phyloP scores from a whole-genome alignment of 37 sponge, comb jelly and placozoan genomes.

The Chondrosia reniformis region DNA sequence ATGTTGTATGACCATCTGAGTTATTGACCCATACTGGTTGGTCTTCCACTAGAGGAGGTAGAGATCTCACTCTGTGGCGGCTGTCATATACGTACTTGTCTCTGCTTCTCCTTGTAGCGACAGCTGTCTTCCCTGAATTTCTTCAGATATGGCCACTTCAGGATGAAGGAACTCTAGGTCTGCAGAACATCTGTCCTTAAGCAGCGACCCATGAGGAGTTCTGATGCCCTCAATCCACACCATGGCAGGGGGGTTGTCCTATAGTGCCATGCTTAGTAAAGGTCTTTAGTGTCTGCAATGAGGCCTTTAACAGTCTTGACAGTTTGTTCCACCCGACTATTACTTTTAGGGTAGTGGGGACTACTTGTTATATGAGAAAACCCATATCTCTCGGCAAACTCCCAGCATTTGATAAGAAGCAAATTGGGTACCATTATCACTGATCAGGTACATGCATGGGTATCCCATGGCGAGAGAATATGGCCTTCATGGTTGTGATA shows the following conservation, averaged over 20 bases:
- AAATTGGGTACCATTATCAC: slow-evolving; percentile 61
- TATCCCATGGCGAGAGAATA: slow-evolving; percentile 43
- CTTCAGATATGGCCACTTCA: slow-evolving; percentile 39
- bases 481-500: slow-evolving; percentile 22
- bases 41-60: slow-evolving; percentile 2
- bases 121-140: slow-evolving; percentile 8
- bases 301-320: slow-evolving; percentile 44
- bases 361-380: slow-evolving; percentile 50
- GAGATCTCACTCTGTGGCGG: slow-evolving; percentile 12
- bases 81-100: slow-evolving; percentile 24
- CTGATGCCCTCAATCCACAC: slow-evolving; percentile 44
- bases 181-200: slow-evolving; percentile 41
- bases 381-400: slow-evolving; percentile 23
- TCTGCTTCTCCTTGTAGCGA: slow-evolving; percentile 21
- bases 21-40: slow-evolving; percentile 51
- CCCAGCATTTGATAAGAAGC: slow-evolving; percentile 30
- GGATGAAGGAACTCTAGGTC: slow-evolving; percentile 15
- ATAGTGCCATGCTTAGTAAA: slow-evolving; percentile 31
- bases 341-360: slow-evolving; percentile 50
- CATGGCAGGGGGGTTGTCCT: slow-evolving; percentile 53
- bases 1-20: too few relatives aligned
- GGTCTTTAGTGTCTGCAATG: slow-evolving; percentile 11
- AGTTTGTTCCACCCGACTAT: slow-evolving; percentile 43
- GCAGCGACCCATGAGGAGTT: slow-evolving; percentile 41
- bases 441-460: slow-evolving; percentile 34